phyloP scores from a whole-genome alignment of 1,140 invertebrate genomes.

The Diuraphis noxia region DNA sequence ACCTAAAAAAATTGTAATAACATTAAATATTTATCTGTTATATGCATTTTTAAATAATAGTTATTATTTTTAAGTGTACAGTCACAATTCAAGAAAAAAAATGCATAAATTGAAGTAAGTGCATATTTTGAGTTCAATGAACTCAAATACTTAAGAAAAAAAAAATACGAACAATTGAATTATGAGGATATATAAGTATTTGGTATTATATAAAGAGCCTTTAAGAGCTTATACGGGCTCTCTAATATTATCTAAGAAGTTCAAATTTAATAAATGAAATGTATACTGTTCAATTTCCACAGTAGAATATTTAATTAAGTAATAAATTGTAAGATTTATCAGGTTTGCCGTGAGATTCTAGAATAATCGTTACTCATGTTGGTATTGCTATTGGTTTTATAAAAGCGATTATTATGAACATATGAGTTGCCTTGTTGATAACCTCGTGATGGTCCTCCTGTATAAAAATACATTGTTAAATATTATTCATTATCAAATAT shows the following conservation, averaged over 20 bases:
- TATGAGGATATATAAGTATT: neutral
- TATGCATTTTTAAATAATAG: neutral
- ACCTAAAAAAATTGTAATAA: neutral
- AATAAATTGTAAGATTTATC: neutral
- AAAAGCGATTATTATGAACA: conserved; percentile 30
- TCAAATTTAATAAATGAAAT: neutral
- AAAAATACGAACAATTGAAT: neutral
- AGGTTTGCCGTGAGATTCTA: conserved; percentile 20
- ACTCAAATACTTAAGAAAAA: neutral
- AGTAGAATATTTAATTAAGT: neutral
- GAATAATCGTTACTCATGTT: conserved; percentile 10
- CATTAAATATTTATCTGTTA: neutral
- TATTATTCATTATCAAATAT: neutral
- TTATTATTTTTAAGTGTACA: neutral
- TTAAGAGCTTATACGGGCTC: neutral
- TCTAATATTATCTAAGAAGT: neutral
- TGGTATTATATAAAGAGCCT: neutral
- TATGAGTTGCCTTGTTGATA: conserved; percentile 34
- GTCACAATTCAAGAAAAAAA: neutral
- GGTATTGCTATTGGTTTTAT: neutral
- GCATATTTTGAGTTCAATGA: neutral
- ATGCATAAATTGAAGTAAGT: neutral
- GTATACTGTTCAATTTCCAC: neutral
- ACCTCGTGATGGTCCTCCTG: neutral
- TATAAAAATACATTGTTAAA: neutral